A percentile compares a stretch with the other conserved stretches of the same genome.
Conservation (phyloP, 2,113 vertebrate species). For the Lophotis ruficrista region DNA sequence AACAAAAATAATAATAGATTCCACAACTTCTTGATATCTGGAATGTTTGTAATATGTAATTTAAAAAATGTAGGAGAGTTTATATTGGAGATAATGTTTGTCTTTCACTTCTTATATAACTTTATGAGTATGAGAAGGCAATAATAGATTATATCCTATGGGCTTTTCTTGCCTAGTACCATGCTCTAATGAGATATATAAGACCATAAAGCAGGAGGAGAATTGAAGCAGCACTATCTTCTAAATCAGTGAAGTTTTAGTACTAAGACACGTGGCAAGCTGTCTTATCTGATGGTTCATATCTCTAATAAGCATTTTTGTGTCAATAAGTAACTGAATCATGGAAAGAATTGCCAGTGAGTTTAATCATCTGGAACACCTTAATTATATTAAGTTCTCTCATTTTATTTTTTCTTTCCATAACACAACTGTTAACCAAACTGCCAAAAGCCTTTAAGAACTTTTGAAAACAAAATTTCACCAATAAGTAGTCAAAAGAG, state of each 20-base stretch:
- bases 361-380: slow-evolving; percentile 23
- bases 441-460: neutral
- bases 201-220: neutral
- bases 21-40: neutral
- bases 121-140: neutral
- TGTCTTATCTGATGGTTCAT: slow-evolving; percentile 39
- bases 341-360: neutral
- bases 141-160: neutral
- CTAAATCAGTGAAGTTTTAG: slow-evolving; percentile 34
- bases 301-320: slow-evolving; percentile 54
- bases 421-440: neutral
- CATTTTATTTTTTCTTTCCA: slow-evolving; percentile 13
- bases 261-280: slow-evolving; percentile 44
- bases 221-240: slow-evolving; percentile 43
- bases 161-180: neutral
- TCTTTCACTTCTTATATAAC: neutral
- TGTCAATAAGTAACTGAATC: slow-evolving; percentile 57
- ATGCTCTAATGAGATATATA: neutral
- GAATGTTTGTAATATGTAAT: neutral
- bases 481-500: neutral
- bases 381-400: neutral
- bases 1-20: neutral
- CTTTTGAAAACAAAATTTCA: neutral
- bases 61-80: neutral
- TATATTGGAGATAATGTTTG: neutral